Evolutionary conservation across 2,113 vertebrate genomes (phyloP).

Genomic region (Ornithorhynchus anatinus): DNA sequence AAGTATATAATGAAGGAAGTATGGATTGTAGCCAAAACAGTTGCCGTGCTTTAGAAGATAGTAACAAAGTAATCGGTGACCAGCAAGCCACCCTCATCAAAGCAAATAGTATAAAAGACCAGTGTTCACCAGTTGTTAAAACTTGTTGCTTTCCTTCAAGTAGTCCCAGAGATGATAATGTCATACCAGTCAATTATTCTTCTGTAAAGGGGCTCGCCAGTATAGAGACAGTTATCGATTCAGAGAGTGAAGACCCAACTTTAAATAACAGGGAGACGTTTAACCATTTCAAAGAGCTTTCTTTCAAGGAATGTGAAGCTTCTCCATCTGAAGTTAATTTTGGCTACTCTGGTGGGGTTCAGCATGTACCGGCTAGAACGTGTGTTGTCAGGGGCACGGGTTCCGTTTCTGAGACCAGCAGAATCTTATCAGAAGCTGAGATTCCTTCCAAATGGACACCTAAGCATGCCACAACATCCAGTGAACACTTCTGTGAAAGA

Average conservation of each 20-base stretch:
- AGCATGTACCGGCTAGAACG: neutral
- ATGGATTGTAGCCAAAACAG: conserved; percentile 8
- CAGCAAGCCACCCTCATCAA: neutral
- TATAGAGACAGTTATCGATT: neutral
- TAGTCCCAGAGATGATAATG: neutral
- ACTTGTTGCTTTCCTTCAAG: conserved; percentile 25
- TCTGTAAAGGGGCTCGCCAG: neutral
- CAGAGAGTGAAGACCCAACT: neutral
- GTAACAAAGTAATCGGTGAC: neutral
- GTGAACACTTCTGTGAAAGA: neutral
- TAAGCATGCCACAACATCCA: neutral
- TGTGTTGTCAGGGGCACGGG: neutral
- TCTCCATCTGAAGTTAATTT: conserved; percentile 2
- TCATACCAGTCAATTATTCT: conserved; percentile 4
- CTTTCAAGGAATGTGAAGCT: neutral
- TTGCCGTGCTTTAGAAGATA: neutral
- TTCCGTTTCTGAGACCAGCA: neutral
- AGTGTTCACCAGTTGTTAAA: conserved; percentile 7
- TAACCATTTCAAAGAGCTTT: neutral
- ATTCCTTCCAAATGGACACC: neutral
- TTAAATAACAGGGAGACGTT: neutral
- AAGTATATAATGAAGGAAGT: neutral
- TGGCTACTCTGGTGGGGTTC: neutral
- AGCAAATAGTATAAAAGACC: neutral
- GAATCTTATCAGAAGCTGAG: neutral